Evolutionary conservation across 2,888 invertebrate species (phyloP), one percentile per base, ranked within the genome.

Genomic region (Branchipolynoe longqiensis): DNA sequence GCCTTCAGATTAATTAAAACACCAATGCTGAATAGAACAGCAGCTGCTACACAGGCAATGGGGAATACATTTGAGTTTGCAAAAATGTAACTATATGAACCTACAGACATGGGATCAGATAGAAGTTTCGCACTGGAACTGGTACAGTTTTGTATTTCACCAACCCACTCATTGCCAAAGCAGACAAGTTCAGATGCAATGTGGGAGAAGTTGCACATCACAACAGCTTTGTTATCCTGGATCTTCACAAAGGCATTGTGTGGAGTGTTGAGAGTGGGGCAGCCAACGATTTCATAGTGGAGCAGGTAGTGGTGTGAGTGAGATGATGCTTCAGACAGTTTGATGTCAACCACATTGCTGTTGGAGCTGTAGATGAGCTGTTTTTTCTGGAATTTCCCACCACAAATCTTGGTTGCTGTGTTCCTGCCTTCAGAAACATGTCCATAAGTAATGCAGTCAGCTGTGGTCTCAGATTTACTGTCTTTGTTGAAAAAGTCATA

Each of bases 1-100:
- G n/a, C 25, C 14, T 31, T 62, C 28, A 31, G 28, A 14, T 85
- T 38, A 22, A 88, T 54, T 14, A 88, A 87, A 22, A 88, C 85
- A 41, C 86, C 54, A 59, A 88, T 88, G 25, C 88, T 87, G 18
- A 85, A 28, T 6, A 87, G 36, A 56, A 88, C 87, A 14, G 87
- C 88, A 0, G 88, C 87, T 14, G 87, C 88, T 0, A 88, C 82
- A 25, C 86, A 64, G 22, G 88, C 87, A 28, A 87, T 87, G 18
- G 86, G 56, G 8, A 88, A 62, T 22, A 88, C 73, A 59, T 87
- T 87, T 85, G 82, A 36, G 62, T 62, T 62, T 25, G 31, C 62
- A 31, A 62, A 62, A 1, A 62, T 25, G 62, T 28, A 14, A 14
- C 28, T 2, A 31, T 31, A 62, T 25, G 62, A 31, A 12, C 12